Percentiles rank a stretch among this genome's conserved stretches.
These are phyloP conservation scores for Botia almorhae DNA, from an alignment of 2,797 vertebrate species.

Conservation along the genomic window DNA sequence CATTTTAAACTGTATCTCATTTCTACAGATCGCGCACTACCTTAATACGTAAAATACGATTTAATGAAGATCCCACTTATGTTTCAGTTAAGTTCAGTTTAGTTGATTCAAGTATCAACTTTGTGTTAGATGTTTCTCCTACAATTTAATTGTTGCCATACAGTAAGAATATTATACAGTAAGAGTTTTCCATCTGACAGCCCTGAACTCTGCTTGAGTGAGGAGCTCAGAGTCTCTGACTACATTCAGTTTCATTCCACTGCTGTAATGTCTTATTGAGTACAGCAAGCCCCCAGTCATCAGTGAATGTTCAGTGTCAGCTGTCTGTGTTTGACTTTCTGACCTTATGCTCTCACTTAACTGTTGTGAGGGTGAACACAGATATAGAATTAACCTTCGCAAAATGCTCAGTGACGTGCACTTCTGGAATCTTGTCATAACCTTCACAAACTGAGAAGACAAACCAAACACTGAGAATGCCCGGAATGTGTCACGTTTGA, in stretches of 20 bases:
- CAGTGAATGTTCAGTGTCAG: conserved; percentile 17
- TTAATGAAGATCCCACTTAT: too few relatives aligned
- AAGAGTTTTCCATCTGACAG: background rate
- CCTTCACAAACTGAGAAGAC: conserved; percentile 45
- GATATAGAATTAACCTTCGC: conserved; percentile 51
- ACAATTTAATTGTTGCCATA: too few relatives aligned
- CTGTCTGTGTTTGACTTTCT: conserved; percentile 31
- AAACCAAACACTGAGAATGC: conserved; percentile 34
- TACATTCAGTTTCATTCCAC: background rate
- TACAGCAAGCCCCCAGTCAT: background rate
- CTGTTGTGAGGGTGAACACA: conserved; percentile 32
- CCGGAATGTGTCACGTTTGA: conserved; percentile 48
- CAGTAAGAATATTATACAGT: background rate
- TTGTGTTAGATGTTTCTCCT: background rate
- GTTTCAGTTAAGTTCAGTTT: too few relatives aligned
- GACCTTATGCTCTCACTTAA: conserved; percentile 28
- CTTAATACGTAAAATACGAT: background rate
- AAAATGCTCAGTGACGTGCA: conserved; percentile 43
- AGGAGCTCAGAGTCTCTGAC: background rate
- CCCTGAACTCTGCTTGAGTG: background rate
- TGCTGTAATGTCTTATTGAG: background rate
- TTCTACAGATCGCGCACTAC: background rate
- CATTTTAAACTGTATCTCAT: background rate
- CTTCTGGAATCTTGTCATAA: conserved; percentile 43
- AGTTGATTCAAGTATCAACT: too few relatives aligned